Evolutionary conservation across 2,797 vertebrate species (phyloP).

Genomic region (Emys orbicularis): DNA sequence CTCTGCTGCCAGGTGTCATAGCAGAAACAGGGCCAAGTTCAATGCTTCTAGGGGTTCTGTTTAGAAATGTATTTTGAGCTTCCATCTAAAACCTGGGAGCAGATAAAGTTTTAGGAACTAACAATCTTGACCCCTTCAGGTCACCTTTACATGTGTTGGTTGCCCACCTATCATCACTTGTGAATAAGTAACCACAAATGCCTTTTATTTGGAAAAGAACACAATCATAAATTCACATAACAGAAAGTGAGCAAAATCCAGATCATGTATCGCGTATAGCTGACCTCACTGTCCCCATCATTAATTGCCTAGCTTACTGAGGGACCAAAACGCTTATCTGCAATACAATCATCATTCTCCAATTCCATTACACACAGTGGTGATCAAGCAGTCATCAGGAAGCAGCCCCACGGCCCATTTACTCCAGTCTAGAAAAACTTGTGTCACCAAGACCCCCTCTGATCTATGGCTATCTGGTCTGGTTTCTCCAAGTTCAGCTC

Average conservation of each 20-base stretch:
- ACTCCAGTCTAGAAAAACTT: neutral
- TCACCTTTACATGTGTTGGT: neutral
- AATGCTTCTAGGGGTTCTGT: neutral
- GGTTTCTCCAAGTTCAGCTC: neutral
- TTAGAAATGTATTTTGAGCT: neutral
- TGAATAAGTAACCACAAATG: neutral
- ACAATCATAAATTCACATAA: accelerated
- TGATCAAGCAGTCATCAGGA: accelerated
- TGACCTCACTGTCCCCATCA: neutral
- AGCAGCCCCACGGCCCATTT: accelerated
- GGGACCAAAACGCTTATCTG: neutral
- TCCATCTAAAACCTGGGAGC: accelerated
- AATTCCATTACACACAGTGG: accelerated
- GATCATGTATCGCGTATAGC: neutral
- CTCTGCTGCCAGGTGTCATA: neutral
- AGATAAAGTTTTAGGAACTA: neutral
- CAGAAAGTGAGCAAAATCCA: neutral
- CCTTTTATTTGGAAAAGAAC: neutral
- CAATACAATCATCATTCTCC: accelerated
- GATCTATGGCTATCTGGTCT: neutral
- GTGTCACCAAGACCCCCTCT: neutral
- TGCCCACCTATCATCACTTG: neutral
- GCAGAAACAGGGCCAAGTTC: neutral
- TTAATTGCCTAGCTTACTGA: neutral
- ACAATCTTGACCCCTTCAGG: accelerated